Percentiles rank a stretch among this genome's conserved stretches.
phyloP scores from a whole-genome alignment of 2,797 vertebrate genomes.

The Borostomias antarcticus region DNA sequence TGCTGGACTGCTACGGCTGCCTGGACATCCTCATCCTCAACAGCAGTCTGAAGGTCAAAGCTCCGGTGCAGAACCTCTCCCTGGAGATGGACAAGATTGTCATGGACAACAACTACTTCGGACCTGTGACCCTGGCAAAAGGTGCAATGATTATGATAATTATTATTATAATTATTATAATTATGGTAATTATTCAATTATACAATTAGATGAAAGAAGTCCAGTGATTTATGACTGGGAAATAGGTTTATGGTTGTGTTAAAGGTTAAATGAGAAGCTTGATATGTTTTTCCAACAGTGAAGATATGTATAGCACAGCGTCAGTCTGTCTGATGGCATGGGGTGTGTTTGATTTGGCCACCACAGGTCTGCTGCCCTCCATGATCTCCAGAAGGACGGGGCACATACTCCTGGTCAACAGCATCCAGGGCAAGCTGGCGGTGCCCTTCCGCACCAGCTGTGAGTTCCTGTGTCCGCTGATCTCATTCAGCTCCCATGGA shows the following conservation, averaged over 20 bases:
- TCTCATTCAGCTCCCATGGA: too few species aligned
- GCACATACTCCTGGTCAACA: conserved; percentile 90
- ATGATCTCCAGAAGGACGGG: conserved; percentile 91
- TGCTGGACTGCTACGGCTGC: conserved; percentile 90
- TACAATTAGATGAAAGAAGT: too few species aligned
- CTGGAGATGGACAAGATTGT: conserved; percentile 90
- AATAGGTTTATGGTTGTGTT: too few species aligned
- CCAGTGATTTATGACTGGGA: too few species aligned
- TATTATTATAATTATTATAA: too few species aligned
- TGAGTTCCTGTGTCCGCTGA: conserved; percentile 82
- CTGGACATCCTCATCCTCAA: conserved; percentile 91
- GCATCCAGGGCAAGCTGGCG: conserved; percentile 90
- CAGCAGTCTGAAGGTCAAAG: conserved; percentile 89
- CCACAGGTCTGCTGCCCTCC: conserved; percentile 86
- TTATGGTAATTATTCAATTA: too few species aligned
- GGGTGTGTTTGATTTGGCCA: neutral
- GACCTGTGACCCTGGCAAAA: conserved; percentile 90
- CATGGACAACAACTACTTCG: conserved; percentile 97
- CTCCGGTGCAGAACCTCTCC: conserved; percentile 84
- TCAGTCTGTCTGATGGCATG: neutral
- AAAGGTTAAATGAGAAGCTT: too few species aligned
- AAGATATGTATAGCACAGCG: too few species aligned
- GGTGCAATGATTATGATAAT: conserved; percentile 75
- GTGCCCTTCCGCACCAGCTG: conserved; percentile 91
- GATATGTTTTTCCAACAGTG: too few species aligned